A percentile compares a stretch with the other conserved stretches of the same genome.
phyloP scores from a whole-genome alignment of 2,113 vertebrate species.

The Aspidoscelis tigris region DNA sequence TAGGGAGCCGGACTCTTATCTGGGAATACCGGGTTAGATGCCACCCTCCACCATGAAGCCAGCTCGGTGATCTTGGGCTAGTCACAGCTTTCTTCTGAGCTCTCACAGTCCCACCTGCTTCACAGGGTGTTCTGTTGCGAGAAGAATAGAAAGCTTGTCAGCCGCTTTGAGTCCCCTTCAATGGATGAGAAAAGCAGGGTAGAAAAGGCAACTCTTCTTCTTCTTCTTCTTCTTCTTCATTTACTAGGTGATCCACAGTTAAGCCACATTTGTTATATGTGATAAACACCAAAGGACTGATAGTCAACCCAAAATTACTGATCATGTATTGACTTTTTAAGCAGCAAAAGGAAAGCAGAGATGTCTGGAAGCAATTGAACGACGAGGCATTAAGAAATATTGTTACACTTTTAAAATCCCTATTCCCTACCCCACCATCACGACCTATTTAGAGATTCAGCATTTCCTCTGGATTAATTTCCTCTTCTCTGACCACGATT shows the following conservation, averaged over 20 bases:
- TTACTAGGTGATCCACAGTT: conserved; percentile 39
- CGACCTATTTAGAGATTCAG: conserved; percentile 37
- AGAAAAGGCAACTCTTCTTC: too few species aligned
- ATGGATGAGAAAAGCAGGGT: too few species aligned
- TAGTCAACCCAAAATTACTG: neutral
- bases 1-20: too few species aligned
- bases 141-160: too few species aligned
- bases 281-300: neutral
- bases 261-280: neutral
- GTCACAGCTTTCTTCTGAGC: too few species aligned
- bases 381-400: neutral
- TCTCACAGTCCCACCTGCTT: too few species aligned
- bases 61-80: too few species aligned
- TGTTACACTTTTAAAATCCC: neutral
- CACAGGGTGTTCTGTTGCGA: too few species aligned
- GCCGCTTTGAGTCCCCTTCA: too few species aligned
- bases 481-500: conserved; percentile 4
- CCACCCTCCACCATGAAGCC: too few species aligned
- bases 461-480: conserved; percentile 33
- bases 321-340: neutral
- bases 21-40: too few species aligned
- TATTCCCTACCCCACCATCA: neutral
- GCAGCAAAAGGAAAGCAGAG: neutral
- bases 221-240: conserved; percentile 2
- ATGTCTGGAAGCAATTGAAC: rapidly evolving